These are phyloP conservation scores for Eretmocerus hayati DNA, from an alignment of 2,888 invertebrate species.

Conservation along the genomic window DNA sequence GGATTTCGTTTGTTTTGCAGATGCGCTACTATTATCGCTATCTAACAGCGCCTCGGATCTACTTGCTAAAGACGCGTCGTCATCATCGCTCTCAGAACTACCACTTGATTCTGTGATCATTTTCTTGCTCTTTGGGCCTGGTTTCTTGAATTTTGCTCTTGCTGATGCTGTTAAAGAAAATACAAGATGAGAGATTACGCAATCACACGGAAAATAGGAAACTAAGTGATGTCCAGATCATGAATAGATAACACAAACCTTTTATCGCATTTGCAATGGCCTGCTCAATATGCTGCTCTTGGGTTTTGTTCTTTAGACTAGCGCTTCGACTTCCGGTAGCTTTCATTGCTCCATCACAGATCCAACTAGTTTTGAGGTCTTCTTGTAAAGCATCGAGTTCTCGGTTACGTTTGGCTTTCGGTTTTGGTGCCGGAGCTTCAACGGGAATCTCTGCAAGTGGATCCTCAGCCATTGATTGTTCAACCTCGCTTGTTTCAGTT, in stretches of 20 bases:
- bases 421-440: not conserved
- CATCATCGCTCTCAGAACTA: slow-evolving; percentile 36
- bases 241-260: too few species aligned
- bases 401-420: slow-evolving; percentile 36
- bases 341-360: slow-evolving; percentile 57
- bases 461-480: not conserved
- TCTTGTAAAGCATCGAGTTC: slow-evolving; percentile 62
- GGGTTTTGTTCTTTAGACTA: slow-evolving; percentile 52
- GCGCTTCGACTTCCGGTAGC: slow-evolving; percentile 62
- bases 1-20: not conserved
- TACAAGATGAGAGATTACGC: too few species aligned
- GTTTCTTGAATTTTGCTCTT: not conserved
- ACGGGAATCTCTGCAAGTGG: not conserved
- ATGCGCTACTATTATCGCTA: not conserved
- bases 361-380: slow-evolving; percentile 65
- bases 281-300: slow-evolving; percentile 22
- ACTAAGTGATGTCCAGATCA: too few species aligned
- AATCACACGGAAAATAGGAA: too few species aligned
- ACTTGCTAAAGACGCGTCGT: slow-evolving; percentile 29
- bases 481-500: not conserved
- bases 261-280: slow-evolving; percentile 14
- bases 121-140: slow-evolving; percentile 21
- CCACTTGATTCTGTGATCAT: slow-evolving; percentile 16
- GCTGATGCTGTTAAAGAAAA: too few species aligned
- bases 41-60: slow-evolving; percentile 6